phyloP scores from a whole-genome alignment of 1,140 invertebrate species.

The Drosophila pectinifera region DNA sequence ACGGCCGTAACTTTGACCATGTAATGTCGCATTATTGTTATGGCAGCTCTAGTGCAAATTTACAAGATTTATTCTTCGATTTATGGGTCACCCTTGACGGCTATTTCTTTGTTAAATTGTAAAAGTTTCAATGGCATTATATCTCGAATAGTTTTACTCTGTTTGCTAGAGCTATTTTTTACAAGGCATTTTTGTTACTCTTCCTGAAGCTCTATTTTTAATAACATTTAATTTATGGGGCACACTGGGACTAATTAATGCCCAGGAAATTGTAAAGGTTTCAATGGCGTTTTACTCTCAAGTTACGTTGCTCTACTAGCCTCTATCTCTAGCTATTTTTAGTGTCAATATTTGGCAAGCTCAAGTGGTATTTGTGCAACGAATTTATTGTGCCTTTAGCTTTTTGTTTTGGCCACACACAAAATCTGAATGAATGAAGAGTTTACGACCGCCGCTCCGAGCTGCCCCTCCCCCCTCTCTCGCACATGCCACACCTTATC shows the following conservation, averaged over 20 bases:
- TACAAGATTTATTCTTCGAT: slow-evolving; percentile 7
- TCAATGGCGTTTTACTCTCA: background rate
- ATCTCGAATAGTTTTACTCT: slow-evolving; percentile 4
- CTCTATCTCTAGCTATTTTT: slow-evolving; percentile 7
- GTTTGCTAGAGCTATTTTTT: too few species aligned
- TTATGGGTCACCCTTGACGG: slow-evolving; percentile 6
- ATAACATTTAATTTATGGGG: slow-evolving; percentile 20
- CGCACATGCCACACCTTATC: slow-evolving; percentile 71
- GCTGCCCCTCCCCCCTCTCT: background rate
- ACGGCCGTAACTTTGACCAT: slow-evolving; percentile 17
- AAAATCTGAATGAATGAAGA: slow-evolving; percentile 18
- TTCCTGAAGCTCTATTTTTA: background rate
- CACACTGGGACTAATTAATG: slow-evolving; percentile 2
- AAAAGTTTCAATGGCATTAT: slow-evolving; percentile 7
- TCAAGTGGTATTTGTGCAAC: slow-evolving; percentile 2
- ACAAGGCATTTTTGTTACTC: background rate
- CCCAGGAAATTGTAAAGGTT: slow-evolving; percentile 18
- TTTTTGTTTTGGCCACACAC: background rate
- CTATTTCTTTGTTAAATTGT: slow-evolving; percentile 8
- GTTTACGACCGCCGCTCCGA: background rate
- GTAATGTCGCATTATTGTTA: slow-evolving; percentile 20
- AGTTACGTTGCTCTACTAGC: background rate
- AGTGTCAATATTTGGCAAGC: background rate
- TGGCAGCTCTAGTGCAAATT: slow-evolving; percentile 1
- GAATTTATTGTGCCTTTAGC: slow-evolving; percentile 3